Evolutionary conservation across 2,113 vertebrate genomes (phyloP), one percentile per base, ranked within the genome.

Genomic region (Salvelinus alpinus): DNA sequence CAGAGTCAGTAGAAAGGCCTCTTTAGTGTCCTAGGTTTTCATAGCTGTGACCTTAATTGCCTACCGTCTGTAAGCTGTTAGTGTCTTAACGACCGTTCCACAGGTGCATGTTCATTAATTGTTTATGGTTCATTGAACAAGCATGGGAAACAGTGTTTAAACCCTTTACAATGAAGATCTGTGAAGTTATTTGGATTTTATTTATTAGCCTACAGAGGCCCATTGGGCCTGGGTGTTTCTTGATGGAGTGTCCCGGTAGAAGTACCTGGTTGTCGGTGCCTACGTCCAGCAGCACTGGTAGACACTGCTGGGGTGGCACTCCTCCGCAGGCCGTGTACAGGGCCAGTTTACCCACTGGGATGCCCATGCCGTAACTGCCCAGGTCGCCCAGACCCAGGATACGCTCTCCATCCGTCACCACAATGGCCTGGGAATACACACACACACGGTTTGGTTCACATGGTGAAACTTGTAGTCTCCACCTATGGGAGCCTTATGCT

Each of bases 271-370:
- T 99, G 92, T 99, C 95, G 5, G 97, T 99, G 90, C 98, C 97
- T 2, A 99, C 96, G 22, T 99, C 98, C 82, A 99, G 92, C 70
- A 99, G 93, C 54, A 99, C 96, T 1, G 98, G 98, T 27, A 99
- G 96, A 82, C 97, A 99, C 60, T 97, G 95, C 72, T 97, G 96
- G 0, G 97, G 97, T 31, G 84, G 85, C 27, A 99, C 96, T 1
- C 97, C 97, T 25, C 97, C 97, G 4, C 97, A 99, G 0, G 97
- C 97, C 0, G 98, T 99, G 91, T 99, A 99, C 59, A 99, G 94
- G 31, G 97, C 97, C 78, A 99, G 94, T 79, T 99, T 99, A 68
- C 98, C 98, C 5, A 99, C 97, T 0, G 97, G 98, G 74, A 99
- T 99, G 5, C 97, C 98, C 98, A 99, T 99, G 60, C 97, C 98